Evolutionary conservation across 2,113 vertebrate species (phyloP).

Genomic region (Hypomesus transpacificus): DNA sequence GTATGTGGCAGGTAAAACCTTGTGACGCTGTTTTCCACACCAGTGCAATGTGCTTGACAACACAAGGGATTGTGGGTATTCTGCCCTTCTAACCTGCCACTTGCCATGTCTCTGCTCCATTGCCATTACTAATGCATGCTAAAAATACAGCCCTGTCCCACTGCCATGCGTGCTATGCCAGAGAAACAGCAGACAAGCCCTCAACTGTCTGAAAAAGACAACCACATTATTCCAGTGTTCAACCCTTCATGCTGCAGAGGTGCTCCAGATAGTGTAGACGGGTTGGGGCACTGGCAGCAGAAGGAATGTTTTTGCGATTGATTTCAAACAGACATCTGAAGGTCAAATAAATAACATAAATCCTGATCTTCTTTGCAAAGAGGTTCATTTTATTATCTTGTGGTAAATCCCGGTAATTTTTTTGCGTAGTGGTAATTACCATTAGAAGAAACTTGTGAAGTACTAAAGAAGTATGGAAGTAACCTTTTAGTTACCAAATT

Average conservation of each 20-base stretch:
- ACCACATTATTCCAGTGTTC: neutral
- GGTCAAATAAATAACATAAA: too few species aligned
- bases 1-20: neutral
- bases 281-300: too few species aligned
- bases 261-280: neutral
- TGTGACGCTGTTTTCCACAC: neutral
- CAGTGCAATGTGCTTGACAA: neutral
- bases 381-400: too few species aligned
- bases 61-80: too few species aligned
- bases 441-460: too few species aligned
- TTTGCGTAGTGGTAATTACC: too few species aligned
- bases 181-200: neutral
- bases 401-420: too few species aligned
- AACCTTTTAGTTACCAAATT: too few species aligned
- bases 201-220: slow-evolving; percentile 5
- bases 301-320: too few species aligned
- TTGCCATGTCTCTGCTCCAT: slow-evolving; percentile 4
- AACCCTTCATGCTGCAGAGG: neutral
- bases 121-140: slow-evolving; percentile 28
- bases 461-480: too few species aligned
- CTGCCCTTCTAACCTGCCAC: neutral
- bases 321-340: too few species aligned
- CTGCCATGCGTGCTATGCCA: slow-evolving; percentile 8
- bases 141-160: slow-evolving; percentile 24
- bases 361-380: too few species aligned